These are phyloP conservation scores for Chamaea fasciata DNA, from an alignment of 2,113 vertebrate genomes.

Conservation along the genomic window DNA sequence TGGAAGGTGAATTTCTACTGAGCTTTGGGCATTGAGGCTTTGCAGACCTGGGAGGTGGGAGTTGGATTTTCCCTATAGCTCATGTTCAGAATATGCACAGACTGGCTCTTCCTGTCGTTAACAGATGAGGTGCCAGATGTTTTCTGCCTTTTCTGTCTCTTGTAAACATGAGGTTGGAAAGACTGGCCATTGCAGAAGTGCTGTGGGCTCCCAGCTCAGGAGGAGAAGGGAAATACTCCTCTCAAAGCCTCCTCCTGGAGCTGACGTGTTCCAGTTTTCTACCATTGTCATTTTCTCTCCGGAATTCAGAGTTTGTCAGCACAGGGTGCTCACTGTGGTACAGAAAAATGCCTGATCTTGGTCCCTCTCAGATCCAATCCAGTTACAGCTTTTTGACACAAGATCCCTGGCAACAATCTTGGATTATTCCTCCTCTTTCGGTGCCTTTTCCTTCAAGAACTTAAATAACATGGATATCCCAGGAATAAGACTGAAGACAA, in stretches of 20 bases:
- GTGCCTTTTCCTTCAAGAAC: not conserved
- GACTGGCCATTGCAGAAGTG: not conserved
- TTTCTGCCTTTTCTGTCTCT: not conserved
- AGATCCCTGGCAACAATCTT: not conserved
- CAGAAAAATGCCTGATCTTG: not conserved
- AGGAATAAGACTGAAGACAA: not conserved
- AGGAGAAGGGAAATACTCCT: not conserved
- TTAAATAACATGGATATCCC: not conserved
- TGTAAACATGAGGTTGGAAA: not conserved
- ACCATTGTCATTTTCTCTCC: not conserved
- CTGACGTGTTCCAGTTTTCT: not conserved
- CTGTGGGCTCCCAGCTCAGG: not conserved
- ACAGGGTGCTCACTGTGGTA: not conserved
- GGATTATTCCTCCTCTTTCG: not conserved
- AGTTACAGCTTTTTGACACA: not conserved
- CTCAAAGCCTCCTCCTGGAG: not conserved
- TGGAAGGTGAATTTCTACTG: not conserved
- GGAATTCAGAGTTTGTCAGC: not conserved
- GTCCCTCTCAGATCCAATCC: not conserved
- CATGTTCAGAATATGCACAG: rapidly evolving
- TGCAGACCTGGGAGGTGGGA: not conserved
- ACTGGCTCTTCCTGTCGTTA: not conserved
- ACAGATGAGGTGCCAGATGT: not conserved
- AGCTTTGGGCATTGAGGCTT: not conserved
- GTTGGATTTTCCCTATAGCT: not conserved